phyloP scores from a whole-genome alignment of 2,888 invertebrate genomes.

The Neuroscelio doddi region DNA sequence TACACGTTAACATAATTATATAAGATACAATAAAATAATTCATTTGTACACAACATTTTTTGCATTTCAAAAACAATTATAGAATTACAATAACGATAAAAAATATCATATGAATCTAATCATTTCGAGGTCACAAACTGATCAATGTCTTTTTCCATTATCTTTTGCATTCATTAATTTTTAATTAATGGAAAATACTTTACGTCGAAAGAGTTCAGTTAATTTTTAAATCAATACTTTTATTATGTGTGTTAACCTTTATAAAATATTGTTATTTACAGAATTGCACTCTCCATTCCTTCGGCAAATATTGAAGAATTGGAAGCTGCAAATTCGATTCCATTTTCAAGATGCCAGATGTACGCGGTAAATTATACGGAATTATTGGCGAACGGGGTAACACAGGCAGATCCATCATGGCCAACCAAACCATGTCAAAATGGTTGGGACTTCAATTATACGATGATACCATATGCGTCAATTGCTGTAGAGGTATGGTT shows the following conservation, averaged over 20 bases:
- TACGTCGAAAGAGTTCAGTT: background rate
- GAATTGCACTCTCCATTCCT: constrained; percentile 83
- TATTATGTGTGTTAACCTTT: too few relatives aligned
- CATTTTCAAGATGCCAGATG: constrained; percentile 82
- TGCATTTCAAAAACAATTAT: too few relatives aligned
- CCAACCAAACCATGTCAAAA: constrained; percentile 78
- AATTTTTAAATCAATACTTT: background rate
- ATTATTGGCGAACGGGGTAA: constrained; percentile 75
- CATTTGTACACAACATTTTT: too few relatives aligned
- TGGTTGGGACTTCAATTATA: constrained; percentile 89
- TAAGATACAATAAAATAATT: too few relatives aligned
- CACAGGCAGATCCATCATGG: constrained; percentile 80
- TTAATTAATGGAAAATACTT: too few relatives aligned
- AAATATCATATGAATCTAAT: too few relatives aligned
- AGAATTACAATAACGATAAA: too few relatives aligned
- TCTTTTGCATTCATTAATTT: too few relatives aligned
- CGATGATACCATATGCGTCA: constrained; percentile 86
- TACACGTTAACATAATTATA: too few relatives aligned
- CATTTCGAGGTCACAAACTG: too few relatives aligned
- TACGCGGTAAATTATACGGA: constrained; percentile 83
- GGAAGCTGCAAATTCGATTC: constrained; percentile 62
- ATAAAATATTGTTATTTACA: constrained; percentile 64
- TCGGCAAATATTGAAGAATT: constrained; percentile 64
- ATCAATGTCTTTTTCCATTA: too few relatives aligned
- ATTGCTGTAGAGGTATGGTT: constrained; percentile 90